Evolutionary conservation across 2,797 vertebrate genomes (phyloP), one percentile per base, ranked within the genome.

Genomic region (Ctenopoma kingsleyae): DNA sequence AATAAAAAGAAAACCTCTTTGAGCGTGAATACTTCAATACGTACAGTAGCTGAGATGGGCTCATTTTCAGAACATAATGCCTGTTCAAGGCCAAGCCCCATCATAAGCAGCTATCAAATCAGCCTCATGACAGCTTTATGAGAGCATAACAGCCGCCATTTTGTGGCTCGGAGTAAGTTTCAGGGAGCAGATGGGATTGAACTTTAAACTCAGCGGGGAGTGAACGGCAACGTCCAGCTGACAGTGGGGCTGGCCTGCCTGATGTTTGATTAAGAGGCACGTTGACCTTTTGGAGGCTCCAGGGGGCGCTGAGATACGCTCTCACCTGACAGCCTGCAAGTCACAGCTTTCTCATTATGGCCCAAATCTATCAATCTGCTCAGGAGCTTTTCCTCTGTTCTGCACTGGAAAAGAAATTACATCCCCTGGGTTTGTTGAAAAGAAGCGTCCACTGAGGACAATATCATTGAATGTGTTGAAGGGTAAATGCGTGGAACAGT

Each of bases 231-330:
- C 72, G 80, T 84, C 82, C 86, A 76, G 86, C 90, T 86, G 90
- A 91, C 91, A 88, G 85, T 19, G 38, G 50, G 71, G 71, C 74
- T 23, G 78, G 82, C 80, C 77, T 60, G 78, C 87, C 86, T 91
- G 92, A 92, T 92, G 92, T 94, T 93, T 94, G 92, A 94, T 94
- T 92, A 93, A 94, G 91, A 90, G 92, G 87, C 90, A 78, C 36
- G 53, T 64, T 93, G 93, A 94, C 94, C 94, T 95, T 95, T 94
- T 62, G 12, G 30, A 85, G 76, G 83, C 88, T 91, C 87, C 88
- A 83, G 86, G 90, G 85, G 87, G 90, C 74, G 75, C 81, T 64
- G 82, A 88, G 84, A 89, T 83, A 70, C 70, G 72, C 83, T 67
- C 84, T 86, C 77, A 88, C 85, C 92, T 90, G 84, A 89, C 88